phyloP scores from a whole-genome alignment of 1,140 invertebrate genomes.

The Metaphire vulgaris region DNA sequence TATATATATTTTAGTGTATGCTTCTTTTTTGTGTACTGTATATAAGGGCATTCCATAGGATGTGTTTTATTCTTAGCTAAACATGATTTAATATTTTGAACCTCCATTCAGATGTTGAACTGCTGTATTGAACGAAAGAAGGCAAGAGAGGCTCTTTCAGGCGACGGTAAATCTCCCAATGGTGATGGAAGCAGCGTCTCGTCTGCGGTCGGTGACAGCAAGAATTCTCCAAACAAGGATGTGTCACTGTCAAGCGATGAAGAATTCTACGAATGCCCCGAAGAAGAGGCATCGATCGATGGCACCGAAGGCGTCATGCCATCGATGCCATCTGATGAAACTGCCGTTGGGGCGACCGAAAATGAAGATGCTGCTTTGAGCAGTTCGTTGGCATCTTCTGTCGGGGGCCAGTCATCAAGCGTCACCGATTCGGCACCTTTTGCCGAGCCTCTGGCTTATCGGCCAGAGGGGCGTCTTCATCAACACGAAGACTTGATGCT shows the following conservation, averaged over 20 bases:
- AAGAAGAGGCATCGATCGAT: slow-evolving; percentile 57
- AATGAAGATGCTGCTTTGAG: not conserved
- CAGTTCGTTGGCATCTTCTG: slow-evolving; percentile 21
- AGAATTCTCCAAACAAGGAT: slow-evolving; percentile 8
- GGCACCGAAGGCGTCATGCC: slow-evolving; percentile 38
- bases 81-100: no score
- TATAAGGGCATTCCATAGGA: no score
- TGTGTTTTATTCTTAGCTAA: no score
- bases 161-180: no score
- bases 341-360: not conserved
- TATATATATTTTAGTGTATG: no score
- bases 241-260: slow-evolving; percentile 19
- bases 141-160: slow-evolving; percentile 49
- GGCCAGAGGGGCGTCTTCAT: slow-evolving; percentile 56
- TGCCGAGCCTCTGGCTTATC: slow-evolving; percentile 58
- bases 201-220: not conserved
- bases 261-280: slow-evolving; percentile 46
- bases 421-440: slow-evolving; percentile 32
- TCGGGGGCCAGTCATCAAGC: slow-evolving; percentile 27
- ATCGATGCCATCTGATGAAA: not conserved
- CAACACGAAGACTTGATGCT: slow-evolving; percentile 58
- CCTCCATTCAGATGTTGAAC: slow-evolving; percentile 80
- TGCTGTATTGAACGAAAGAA: slow-evolving; percentile 78
- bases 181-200: not conserved
- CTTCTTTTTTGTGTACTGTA: no score